phyloP scores from a whole-genome alignment of 2,888 invertebrate genomes.

The Polymixis flavicincta region DNA sequence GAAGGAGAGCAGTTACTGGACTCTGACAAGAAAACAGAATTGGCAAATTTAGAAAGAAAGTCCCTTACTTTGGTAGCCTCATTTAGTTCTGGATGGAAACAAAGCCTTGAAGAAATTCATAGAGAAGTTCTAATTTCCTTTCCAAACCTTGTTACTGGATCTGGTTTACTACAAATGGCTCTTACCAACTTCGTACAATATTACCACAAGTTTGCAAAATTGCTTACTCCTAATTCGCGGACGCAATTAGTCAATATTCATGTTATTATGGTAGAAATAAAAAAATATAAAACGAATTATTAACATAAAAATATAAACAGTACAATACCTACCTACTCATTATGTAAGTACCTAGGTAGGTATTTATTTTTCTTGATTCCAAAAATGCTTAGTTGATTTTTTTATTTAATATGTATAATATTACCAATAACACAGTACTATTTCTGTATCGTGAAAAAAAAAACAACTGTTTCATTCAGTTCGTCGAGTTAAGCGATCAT shows the following conservation, averaged over 20 bases:
- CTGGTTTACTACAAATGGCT: conserved; percentile 97
- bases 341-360: background rate
- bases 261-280: conserved; percentile 99
- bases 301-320: conserved; percentile 78
- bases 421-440: background rate
- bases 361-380: background rate
- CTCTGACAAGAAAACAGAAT: conserved; percentile 93
- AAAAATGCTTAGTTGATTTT: conserved; percentile 13
- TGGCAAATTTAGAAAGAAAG: conserved; percentile 94
- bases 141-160: conserved; percentile 98
- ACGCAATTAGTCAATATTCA: conserved; percentile 99
- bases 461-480: background rate
- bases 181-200: conserved; percentile 99
- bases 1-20: conserved; percentile 97
- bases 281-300: conserved; percentile 99
- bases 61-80: conserved; percentile 96
- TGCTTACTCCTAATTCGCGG: conserved; percentile 95
- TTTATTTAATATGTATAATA: conserved; percentile 1
- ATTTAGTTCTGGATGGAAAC: conserved; percentile 98
- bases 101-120: conserved; percentile 98
- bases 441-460: background rate
- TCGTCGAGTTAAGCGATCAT: background rate
- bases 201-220: conserved; percentile 98
- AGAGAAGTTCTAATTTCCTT: conserved; percentile 98
- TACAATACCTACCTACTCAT: background rate